phyloP scores from a whole-genome alignment of 2,797 vertebrate species.

The Mus minutoides region DNA sequence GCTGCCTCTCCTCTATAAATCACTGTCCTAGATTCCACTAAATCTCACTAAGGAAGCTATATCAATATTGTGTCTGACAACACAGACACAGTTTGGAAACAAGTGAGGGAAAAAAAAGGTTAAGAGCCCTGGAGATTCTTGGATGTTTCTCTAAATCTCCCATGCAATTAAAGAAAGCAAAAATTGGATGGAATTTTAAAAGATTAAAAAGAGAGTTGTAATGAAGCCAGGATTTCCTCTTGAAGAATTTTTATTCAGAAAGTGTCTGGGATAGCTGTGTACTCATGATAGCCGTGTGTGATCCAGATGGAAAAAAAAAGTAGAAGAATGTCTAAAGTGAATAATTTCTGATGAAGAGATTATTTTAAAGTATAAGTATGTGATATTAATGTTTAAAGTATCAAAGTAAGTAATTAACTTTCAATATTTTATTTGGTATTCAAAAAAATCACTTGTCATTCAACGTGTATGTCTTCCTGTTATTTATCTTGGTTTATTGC shows the following conservation, averaged over 20 bases:
- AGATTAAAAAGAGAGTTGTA: conserved; percentile 77
- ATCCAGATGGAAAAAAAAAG: conserved; percentile 55
- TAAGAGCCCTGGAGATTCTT: conserved; percentile 75
- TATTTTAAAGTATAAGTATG: not conserved
- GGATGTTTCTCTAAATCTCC: conserved; percentile 76
- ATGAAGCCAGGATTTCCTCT: conserved; percentile 73
- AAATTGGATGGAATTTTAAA: conserved; percentile 74
- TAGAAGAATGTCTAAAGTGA: not conserved
- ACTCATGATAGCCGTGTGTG: conserved; percentile 22
- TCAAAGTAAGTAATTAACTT: conserved; percentile 32
- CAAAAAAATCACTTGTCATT: not conserved
- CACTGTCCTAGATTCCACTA: conserved; percentile 59
- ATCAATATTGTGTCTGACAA: conserved; percentile 82
- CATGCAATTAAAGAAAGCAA: conserved; percentile 77
- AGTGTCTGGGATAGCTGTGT: conserved; percentile 66
- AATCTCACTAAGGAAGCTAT: conserved; percentile 74
- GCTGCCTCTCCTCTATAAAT: conserved; percentile 72
- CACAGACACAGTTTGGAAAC: conserved; percentile 75
- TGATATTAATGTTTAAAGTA: conserved; percentile 6
- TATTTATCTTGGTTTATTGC: conserved; percentile 30
- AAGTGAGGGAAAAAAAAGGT: conserved; percentile 73
- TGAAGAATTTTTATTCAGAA: conserved; percentile 73
- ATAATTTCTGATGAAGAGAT: conserved; percentile 18
- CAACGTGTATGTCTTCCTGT: not conserved
- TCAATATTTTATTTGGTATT: not conserved